A percentile compares a stretch with the other conserved stretches of the same genome.
Evolutionary conservation across 2,797 vertebrate species (phyloP).

Genomic region (Mus minutoides): DNA sequence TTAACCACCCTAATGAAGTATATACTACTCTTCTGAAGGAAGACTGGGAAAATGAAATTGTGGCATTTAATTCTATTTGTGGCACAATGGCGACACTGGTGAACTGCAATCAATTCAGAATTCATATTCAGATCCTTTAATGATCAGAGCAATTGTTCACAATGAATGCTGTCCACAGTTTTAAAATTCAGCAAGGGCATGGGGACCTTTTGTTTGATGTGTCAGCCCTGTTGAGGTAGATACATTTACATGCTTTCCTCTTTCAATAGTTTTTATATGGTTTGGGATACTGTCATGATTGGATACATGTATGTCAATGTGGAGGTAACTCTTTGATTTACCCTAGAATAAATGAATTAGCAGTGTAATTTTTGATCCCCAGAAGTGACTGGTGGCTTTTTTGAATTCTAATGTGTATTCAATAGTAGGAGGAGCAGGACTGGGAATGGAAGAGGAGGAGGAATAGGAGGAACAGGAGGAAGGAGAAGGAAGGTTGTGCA

Average conservation of each 20-base stretch:
- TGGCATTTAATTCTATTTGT: conserved; percentile 33
- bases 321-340: conserved; percentile 22
- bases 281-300: not conserved
- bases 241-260: not conserved
- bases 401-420: not conserved
- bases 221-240: not conserved
- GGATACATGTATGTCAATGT: not conserved
- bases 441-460: not conserved
- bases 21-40: not conserved
- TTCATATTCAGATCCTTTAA: conserved; percentile 22
- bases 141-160: not conserved
- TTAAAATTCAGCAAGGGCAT: not conserved
- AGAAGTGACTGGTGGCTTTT: not conserved
- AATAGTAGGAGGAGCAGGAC: not conserved
- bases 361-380: conserved; percentile 6
- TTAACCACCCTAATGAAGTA: not conserved
- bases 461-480: not conserved
- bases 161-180: not conserved
- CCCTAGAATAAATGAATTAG: conserved; percentile 14
- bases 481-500: not conserved
- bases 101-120: not conserved
- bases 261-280: not conserved
- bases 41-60: not conserved
- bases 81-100: not conserved
- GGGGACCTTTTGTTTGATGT: not conserved